These are phyloP conservation scores for Taphrorychus bicolor DNA, from an alignment of 2,888 invertebrate species.

Conservation along the genomic window DNA sequence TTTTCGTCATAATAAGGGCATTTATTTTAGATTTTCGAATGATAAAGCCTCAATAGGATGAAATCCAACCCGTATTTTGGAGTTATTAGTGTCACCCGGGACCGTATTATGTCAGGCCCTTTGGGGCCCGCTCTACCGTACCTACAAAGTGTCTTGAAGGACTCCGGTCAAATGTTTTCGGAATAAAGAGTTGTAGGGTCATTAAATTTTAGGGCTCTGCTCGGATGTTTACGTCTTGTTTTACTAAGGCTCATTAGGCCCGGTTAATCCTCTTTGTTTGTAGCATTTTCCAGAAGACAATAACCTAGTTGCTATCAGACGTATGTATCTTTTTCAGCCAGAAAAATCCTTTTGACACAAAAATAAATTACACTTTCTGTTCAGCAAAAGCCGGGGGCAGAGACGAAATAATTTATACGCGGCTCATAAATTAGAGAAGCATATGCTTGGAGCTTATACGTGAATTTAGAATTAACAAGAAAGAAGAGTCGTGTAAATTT, in stretches of 20 bases:
- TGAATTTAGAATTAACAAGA: constrained; percentile 19
- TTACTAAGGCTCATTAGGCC: background rate
- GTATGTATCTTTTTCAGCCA: background rate
- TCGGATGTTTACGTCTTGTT: constrained; percentile 20
- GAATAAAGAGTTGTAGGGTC: constrained; percentile 29
- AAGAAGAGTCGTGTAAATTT: constrained; percentile 30
- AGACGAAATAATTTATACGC: constrained; percentile 1
- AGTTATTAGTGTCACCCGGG: constrained; percentile 48
- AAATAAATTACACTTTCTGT: constrained; percentile 4
- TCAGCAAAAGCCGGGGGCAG: background rate
- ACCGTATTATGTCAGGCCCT: constrained; percentile 30
- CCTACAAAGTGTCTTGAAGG: constrained; percentile 44
- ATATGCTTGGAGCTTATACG: constrained; percentile 25
- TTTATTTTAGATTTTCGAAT: constrained; percentile 50
- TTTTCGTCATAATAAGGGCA: constrained; percentile 37
- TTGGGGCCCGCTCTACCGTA: constrained; percentile 33
- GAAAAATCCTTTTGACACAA: background rate
- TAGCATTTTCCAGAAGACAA: background rate
- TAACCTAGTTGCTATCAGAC: background rate
- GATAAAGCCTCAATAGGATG: constrained; percentile 50
- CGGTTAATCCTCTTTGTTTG: background rate
- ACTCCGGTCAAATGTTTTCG: constrained; percentile 47
- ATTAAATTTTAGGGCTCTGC: constrained; percentile 28
- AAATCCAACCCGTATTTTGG: constrained; percentile 47
- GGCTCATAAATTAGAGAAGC: constrained; percentile 27